Conservation (phyloP, 2,113 vertebrate genomes). For the Orientallactaga bullata region DNA sequence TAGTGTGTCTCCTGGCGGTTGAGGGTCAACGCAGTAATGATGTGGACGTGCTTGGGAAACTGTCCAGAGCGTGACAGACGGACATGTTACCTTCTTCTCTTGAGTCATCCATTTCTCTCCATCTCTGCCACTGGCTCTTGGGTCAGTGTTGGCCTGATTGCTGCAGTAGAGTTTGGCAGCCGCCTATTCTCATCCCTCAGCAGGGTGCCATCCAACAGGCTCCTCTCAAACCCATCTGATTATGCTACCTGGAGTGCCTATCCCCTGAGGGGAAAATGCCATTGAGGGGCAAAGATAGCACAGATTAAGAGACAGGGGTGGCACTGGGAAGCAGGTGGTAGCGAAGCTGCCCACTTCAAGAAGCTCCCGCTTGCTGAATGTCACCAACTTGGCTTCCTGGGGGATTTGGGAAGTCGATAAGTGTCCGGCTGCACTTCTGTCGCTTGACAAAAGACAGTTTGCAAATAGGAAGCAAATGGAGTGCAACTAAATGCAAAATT, state of each 20-base stretch:
- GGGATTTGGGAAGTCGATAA: not conserved
- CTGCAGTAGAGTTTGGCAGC: fast-evolving
- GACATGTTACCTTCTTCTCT: not conserved
- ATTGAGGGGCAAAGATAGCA: not conserved
- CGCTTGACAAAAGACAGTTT: not conserved
- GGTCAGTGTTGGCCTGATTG: not conserved
- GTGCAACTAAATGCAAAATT: not conserved
- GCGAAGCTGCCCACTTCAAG: not conserved
- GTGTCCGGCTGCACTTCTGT: not conserved
- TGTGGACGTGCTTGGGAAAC: not conserved
- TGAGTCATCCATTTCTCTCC: not conserved
- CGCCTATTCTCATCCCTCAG: no score
- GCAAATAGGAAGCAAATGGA: constrained; percentile 17
- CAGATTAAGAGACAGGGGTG: not conserved
- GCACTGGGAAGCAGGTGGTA: not conserved
- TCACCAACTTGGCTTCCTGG: not conserved
- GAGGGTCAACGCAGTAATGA: not conserved
- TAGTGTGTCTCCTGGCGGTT: not conserved
- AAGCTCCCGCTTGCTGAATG: fast-evolving
- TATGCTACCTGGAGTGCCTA: not conserved
- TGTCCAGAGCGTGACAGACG: not conserved
- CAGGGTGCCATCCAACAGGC: not conserved
- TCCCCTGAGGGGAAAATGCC: not conserved
- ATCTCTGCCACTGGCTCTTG: not conserved
- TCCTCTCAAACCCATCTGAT: not conserved